Evolutionary conservation across 2,888 invertebrate genomes (phyloP), one percentile per base, ranked within the genome.

Genomic region (Drosophila antonietae): DNA sequence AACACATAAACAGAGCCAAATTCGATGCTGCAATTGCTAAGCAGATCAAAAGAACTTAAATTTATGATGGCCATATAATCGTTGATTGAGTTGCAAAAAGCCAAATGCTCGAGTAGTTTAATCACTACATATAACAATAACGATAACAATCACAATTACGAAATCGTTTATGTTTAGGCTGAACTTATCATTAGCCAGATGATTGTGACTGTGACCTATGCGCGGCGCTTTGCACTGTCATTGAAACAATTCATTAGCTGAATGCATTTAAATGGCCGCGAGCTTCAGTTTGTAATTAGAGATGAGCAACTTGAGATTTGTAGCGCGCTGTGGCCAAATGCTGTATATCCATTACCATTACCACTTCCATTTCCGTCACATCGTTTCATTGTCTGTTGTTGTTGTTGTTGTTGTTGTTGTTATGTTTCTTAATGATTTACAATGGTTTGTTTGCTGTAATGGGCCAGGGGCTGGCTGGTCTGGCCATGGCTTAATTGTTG

Each of bases 201-300:
- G 6, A 15, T 31, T 31, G 18, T 33, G 49, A 33, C 49, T 51
- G 31, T 33, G 49, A 51, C 49, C 49, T 15, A n/a, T n/a, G 33
- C 31, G n/a, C 55, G 61, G 53, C 73, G 57, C 55, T 57, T 46
- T 14, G 51, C 73, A 43, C 59, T 82, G 88, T 80, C 83, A 82
- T 82, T 82, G 82, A 87, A 61, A 68, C 49, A 68, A 85, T 72
- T 78, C 85, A 83, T 83, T 83, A 83, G 88, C 80, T 41, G 51
- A 41, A 68, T 74, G 65, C 61, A 49, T 62, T 33, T 59, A 35
- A 62, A 66, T 65, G 75, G 66, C 83, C 80, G 61, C 68, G 33
- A 64, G 60, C 67, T 57, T 55, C n/a, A 20, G 52, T 44, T 73
- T 46, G 68, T 57, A 78, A 75, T 75, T 78, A 68, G 78, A 75